Evolutionary conservation across 2,797 vertebrate species (phyloP), one percentile per base, ranked within the genome.

Genomic region (Enteromius unitaeniatus): DNA sequence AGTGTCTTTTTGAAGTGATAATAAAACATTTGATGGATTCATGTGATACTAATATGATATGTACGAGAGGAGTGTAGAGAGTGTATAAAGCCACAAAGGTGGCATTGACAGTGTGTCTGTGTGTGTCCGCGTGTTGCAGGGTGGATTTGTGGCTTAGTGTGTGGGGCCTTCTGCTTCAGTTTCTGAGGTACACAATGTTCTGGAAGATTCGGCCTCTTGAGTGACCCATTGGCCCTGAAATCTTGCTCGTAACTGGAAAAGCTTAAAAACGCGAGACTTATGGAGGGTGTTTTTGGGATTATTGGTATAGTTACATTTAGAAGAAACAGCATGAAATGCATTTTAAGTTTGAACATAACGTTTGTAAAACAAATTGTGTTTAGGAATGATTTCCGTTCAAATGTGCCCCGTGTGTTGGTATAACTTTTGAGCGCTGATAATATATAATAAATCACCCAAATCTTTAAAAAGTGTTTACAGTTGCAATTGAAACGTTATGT

Each of bases 81-180:
- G 65, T 55, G 79, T 49, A 49, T 34, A 23, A 82, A 82, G 28
- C 58, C 55, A 26, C 68, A 73, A 73, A 45, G 49, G 42, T 42
- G 47, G 23, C 21, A 75, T 42, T 85, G 65, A 53, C 55, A 15
- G 37, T 74, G 81, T 84, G 40, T 77, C 34, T 82, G 37, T 82
- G 75, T 81, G 81, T 80, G 55, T 79, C 49, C 28, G 64, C 74
- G 81, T 79, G 64, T 77, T 15, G 49, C n/a, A 72, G 47, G 55
- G 79, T 55, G 78, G 78, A 84, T 87, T 83, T 80, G 79, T 86
- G 84, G 85, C 74, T 84, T 72, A 79, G 82, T 78, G 73, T 88
- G 77, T 83, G 75, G 70, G 69, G 86, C 73, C 78, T 72, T 26
- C 37, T 82, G 82, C 73, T 83, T 83, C 77, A 86, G 53, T 86